Conservation (phyloP, 1,140 invertebrate species). For the Calephelis virginiensis region DNA sequence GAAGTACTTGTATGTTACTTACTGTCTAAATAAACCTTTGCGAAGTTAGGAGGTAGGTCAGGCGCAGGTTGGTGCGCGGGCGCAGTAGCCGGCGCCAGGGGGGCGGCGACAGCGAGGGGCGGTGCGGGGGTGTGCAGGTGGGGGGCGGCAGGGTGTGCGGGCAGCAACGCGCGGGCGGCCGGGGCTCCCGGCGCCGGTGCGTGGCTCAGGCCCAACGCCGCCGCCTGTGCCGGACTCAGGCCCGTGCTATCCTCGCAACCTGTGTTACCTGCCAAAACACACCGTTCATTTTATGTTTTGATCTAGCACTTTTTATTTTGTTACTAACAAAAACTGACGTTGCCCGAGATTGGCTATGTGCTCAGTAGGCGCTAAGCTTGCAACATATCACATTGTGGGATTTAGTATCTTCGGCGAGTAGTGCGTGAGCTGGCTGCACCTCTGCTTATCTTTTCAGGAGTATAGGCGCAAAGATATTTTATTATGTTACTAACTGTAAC, state of each 20-base stretch:
- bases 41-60: conserved; percentile 51
- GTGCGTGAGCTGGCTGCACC: no score
- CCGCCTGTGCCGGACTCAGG: conserved; percentile 63
- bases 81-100: conserved; percentile 31
- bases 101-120: no score
- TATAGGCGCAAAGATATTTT: no score
- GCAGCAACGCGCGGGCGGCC: conserved; percentile 46
- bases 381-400: no score
- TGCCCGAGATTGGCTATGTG: no score
- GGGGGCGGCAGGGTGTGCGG: conserved; percentile 31
- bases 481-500: no score
- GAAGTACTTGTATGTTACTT: conserved; percentile 2
- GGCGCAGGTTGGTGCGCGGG: conserved; percentile 46
- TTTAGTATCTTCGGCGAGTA: no score
- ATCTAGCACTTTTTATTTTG: no score
- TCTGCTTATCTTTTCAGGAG: no score
- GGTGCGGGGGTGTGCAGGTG: conserved; percentile 29
- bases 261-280: conserved; percentile 42
- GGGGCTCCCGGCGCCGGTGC: conserved; percentile 63
- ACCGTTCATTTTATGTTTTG: not conserved
- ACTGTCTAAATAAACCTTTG: conserved; percentile 58
- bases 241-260: conserved; percentile 59
- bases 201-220: conserved; percentile 59
- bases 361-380: no score
- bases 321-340: no score